Evolutionary conservation across 2,797 vertebrate species (phyloP).

Genomic region (Aldrovandia affinis): DNA sequence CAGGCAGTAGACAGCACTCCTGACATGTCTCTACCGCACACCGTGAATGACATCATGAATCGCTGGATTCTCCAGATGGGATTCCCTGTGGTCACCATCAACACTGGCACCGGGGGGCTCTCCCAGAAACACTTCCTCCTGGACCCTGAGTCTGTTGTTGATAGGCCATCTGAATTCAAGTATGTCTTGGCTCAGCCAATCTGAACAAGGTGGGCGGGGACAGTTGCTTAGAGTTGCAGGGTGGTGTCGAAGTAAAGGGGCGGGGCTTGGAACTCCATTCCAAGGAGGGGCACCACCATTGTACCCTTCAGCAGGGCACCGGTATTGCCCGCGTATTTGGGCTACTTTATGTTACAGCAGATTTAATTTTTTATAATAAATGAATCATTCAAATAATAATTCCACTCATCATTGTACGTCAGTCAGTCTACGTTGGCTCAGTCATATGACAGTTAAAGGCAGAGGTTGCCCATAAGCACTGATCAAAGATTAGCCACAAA

Average conservation of each 20-base stretch:
- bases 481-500: too few relatives aligned
- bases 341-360: too few relatives aligned
- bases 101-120: constrained; percentile 65
- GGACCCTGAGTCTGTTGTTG: constrained; percentile 67
- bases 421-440: too few relatives aligned
- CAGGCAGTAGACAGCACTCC: constrained; percentile 56
- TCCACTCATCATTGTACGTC: too few relatives aligned
- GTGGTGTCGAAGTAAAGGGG: background rate
- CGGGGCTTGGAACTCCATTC: background rate
- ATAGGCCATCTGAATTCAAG: constrained; percentile 74
- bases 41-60: constrained; percentile 81
- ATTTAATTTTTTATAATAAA: too few relatives aligned
- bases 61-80: constrained; percentile 96
- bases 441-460: too few relatives aligned
- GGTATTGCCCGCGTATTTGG: too few relatives aligned
- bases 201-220: background rate
- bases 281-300: background rate
- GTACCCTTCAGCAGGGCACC: background rate
- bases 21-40: accelerated
- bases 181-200: constrained; percentile 55
- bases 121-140: constrained; percentile 87
- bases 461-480: too few relatives aligned
- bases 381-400: too few relatives aligned
- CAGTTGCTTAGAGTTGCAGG: background rate
- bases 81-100: constrained; percentile 82